Evolutionary conservation across 1,140 invertebrate genomes (phyloP).

Genomic region (Augochlora pura): DNA sequence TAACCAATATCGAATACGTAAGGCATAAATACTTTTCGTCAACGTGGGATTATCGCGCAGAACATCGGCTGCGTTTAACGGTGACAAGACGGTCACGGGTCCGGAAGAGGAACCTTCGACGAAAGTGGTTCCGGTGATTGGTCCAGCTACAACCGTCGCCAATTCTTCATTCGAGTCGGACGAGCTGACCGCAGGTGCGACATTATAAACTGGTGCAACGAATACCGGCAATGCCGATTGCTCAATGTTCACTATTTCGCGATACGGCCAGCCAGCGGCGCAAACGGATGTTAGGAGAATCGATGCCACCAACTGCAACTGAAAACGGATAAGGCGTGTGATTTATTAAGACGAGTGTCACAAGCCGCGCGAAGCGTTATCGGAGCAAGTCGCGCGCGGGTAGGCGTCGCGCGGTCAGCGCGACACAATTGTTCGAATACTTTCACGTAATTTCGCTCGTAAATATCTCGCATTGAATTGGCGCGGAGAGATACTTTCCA

Average conservation of each 20-base stretch:
- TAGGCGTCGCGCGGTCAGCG: neutral
- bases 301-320: conserved; percentile 39
- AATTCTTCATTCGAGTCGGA: neutral
- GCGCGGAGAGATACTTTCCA: neutral
- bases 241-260: conserved; percentile 28
- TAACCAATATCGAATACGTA: too few species aligned
- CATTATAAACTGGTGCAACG: conserved; percentile 25
- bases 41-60: neutral
- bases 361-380: conserved; percentile 2
- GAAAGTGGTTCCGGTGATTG: conserved; percentile 4
- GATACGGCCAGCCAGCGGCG: conserved; percentile 44
- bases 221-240: conserved; percentile 28
- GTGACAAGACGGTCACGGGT: neutral
- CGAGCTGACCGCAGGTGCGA: conserved; percentile 18
- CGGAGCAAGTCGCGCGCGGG: neutral
- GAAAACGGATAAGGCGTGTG: conserved; percentile 41
- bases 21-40: neutral
- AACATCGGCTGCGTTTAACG: rapidly evolving
- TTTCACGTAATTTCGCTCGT: conserved; percentile 18
- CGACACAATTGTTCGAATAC: conserved; percentile 31
- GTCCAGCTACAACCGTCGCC: neutral
- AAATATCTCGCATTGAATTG: conserved; percentile 19
- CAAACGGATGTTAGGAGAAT: conserved; percentile 42
- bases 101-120: conserved; percentile 29
- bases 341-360: conserved; percentile 41